These are phyloP conservation scores for Phortica okadai DNA, from an alignment of 2,888 invertebrate species.

Conservation along the genomic window DNA sequence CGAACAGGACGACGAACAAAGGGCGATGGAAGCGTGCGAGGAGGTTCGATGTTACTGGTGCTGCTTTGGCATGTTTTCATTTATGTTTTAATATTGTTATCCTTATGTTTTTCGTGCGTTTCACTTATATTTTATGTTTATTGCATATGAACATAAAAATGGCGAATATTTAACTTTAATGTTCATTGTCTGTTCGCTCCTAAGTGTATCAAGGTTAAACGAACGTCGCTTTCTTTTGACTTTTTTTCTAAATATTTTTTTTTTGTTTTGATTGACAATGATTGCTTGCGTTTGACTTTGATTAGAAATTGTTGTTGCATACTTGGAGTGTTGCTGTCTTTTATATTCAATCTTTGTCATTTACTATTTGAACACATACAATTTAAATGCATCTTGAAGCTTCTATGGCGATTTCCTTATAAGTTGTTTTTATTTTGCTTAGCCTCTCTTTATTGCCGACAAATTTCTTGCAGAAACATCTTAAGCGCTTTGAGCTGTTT, in stretches of 20 bases:
- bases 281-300: not conserved
- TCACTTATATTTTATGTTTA: conserved; percentile 18
- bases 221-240: not conserved
- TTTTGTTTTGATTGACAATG: not conserved
- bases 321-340: not conserved
- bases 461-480: no score
- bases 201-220: not conserved
- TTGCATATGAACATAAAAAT: conserved; percentile 20
- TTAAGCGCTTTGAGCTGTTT: no score
- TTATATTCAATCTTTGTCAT: no score
- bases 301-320: not conserved
- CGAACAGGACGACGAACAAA: not conserved
- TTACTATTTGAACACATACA: no score
- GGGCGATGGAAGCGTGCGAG: not conserved
- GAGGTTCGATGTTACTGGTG: not conserved
- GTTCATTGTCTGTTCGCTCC: conserved; percentile 21
- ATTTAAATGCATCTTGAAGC: no score
- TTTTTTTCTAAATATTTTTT: not conserved
- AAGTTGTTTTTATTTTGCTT: no score
- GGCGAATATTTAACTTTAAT: conserved; percentile 17
- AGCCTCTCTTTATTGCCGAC: no score
- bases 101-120: conserved; percentile 39
- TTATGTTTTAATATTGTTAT: conserved; percentile 52
- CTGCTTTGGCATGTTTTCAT: conserved; percentile 50
- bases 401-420: no score